A percentile compares a stretch with the other conserved stretches of the same genome.
phyloP scores from a whole-genome alignment of 2,888 invertebrate species.

The Cataglyphis albicans region DNA sequence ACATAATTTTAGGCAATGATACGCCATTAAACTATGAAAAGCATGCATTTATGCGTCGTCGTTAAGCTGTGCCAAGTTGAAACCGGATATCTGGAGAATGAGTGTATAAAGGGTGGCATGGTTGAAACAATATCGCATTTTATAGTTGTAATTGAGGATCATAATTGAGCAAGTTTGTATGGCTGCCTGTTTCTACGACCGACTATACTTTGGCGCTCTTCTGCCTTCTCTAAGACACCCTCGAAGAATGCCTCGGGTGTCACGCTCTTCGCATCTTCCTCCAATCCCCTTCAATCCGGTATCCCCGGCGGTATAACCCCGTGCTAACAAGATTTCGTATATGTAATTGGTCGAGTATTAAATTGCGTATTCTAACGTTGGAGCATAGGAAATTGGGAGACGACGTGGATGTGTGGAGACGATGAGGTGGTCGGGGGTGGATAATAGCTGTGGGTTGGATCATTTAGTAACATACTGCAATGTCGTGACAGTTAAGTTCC shows the following conservation, averaged over 20 bases:
- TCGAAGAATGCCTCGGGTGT: constrained; percentile 84
- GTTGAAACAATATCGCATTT: constrained; percentile 84
- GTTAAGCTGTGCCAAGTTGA: not conserved
- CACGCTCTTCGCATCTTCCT: constrained; percentile 75
- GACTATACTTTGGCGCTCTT: constrained; percentile 58
- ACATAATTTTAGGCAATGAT: not conserved
- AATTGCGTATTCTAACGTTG: constrained; percentile 85
- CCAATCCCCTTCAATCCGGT: constrained; percentile 64
- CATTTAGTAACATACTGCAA: constrained; percentile 85
- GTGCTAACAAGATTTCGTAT: constrained; percentile 86
- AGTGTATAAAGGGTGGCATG: constrained; percentile 64
- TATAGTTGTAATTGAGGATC: constrained; percentile 86
- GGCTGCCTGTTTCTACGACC: constrained; percentile 79
- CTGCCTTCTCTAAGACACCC: constrained; percentile 77
- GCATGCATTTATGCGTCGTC: not conserved
- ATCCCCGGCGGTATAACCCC: constrained; percentile 83
- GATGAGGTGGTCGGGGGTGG: constrained; percentile 75
- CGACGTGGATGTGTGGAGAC: constrained; percentile 65
- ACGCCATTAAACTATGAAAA: not conserved
- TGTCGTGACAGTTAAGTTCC: constrained; percentile 78
- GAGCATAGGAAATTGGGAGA: constrained; percentile 73
- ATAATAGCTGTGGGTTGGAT: constrained; percentile 84
- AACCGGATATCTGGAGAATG: constrained; percentile 62
- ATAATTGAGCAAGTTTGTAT: constrained; percentile 86
- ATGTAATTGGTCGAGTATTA: constrained; percentile 86